Evolutionary conservation across 1,140 invertebrate species (phyloP).

Genomic region (Cydia strobilella): DNA sequence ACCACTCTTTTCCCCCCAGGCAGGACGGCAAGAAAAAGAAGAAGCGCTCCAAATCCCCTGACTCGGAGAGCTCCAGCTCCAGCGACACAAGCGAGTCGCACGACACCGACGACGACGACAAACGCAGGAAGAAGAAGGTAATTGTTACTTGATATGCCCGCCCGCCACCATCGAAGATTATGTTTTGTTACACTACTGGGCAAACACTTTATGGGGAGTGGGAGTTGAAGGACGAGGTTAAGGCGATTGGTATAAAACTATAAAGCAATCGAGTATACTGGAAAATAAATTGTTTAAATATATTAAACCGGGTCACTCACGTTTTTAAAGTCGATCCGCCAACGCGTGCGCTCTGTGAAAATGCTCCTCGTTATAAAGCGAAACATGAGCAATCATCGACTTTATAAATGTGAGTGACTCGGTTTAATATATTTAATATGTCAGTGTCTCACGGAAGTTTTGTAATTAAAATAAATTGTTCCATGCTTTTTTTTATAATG

Average conservation of each 20-base stretch:
- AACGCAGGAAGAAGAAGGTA: constrained; percentile 82
- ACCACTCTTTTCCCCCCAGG: constrained; percentile 40
- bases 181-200: neutral
- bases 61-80: constrained; percentile 73
- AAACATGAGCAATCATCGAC: no score
- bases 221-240: neutral
- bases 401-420: no score
- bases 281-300: no score
- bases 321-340: no score
- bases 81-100: constrained; percentile 69
- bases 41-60: constrained; percentile 79
- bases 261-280: no score
- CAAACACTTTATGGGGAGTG: neutral
- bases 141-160: constrained; percentile 39
- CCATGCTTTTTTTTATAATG: neutral
- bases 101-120: constrained; percentile 75
- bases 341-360: no score
- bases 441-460: no score
- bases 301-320: no score
- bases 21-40: constrained; percentile 80
- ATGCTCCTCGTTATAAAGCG: no score
- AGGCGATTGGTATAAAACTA: no score
- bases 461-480: no score
- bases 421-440: no score
- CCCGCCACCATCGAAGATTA: constrained; percentile 10